Conservation (phyloP, 2,797 vertebrate species). For the Pelodytes ibericus region DNA sequence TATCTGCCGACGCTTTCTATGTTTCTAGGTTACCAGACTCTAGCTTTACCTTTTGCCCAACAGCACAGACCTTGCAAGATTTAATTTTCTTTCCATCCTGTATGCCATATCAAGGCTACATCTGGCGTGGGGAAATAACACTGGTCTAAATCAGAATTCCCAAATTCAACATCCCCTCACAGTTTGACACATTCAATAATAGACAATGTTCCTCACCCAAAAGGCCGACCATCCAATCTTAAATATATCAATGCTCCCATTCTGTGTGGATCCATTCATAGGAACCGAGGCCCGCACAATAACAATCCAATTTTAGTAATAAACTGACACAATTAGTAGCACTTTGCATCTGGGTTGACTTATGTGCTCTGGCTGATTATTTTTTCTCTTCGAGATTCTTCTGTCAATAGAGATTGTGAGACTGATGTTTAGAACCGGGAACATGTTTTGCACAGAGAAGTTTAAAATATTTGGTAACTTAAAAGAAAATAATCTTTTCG, state of each 20-base stretch:
- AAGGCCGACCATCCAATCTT: not conserved
- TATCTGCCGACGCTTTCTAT: too few species aligned
- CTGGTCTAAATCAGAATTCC: not conserved
- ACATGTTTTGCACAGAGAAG: not conserved
- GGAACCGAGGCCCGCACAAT: not conserved
- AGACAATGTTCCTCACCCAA: not conserved
- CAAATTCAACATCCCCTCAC: not conserved
- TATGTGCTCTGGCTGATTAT: not conserved
- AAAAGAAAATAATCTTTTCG: not conserved
- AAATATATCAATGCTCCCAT: not conserved
- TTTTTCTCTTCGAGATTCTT: not conserved
- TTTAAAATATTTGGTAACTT: not conserved
- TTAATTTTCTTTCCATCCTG: too few species aligned
- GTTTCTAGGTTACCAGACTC: too few species aligned
- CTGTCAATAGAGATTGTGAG: not conserved
- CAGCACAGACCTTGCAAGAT: too few species aligned
- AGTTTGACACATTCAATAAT: constrained; percentile 2
- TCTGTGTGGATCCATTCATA: not conserved
- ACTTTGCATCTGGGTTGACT: not conserved
- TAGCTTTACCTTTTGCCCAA: too few species aligned
- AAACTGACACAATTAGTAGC: not conserved
- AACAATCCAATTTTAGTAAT: not conserved
- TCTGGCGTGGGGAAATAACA: not conserved
- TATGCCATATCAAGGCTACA: too few species aligned
- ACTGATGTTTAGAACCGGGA: not conserved